These are phyloP conservation scores for Malthinus flaveolus DNA, from an alignment of 2,888 invertebrate genomes.

Conservation along the genomic window DNA sequence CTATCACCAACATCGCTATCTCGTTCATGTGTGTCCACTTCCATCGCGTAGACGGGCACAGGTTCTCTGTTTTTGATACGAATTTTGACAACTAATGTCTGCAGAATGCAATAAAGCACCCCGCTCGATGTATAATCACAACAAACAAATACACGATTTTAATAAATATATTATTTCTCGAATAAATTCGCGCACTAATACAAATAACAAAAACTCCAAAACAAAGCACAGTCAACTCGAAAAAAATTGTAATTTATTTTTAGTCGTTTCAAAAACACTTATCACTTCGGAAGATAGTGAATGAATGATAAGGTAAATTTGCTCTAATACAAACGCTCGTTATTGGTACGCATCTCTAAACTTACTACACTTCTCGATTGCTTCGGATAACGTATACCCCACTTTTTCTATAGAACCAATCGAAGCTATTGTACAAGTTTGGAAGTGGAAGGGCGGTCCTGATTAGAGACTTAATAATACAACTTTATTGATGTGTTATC, in stretches of 20 bases:
- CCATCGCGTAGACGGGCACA: constrained; percentile 85
- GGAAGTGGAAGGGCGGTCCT: constrained; percentile 48
- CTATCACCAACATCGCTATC: constrained; percentile 77
- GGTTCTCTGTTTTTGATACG: constrained; percentile 87
- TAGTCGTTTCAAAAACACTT: too few species aligned
- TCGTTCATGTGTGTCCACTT: constrained; percentile 62
- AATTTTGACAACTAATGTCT: constrained; percentile 68
- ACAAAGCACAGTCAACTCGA: neutral
- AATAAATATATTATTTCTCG: constrained; percentile 11
- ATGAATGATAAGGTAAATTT: too few species aligned
- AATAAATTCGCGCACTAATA: constrained; percentile 5
- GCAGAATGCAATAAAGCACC: constrained; percentile 52
- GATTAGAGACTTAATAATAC: constrained; percentile 47
- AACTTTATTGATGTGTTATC: constrained; percentile 52
- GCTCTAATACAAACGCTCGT: too few species aligned
- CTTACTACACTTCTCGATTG: neutral
- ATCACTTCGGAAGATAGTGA: too few species aligned
- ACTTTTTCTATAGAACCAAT: constrained; percentile 14
- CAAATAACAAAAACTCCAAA: constrained; percentile 13
- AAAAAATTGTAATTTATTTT: neutral
- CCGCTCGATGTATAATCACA: constrained; percentile 39
- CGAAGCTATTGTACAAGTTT: constrained; percentile 34
- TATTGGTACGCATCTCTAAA: too few species aligned
- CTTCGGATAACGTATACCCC: neutral
- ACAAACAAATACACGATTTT: constrained; percentile 34